Evolutionary conservation across 2,888 invertebrate species (phyloP), one percentile per base, ranked within the genome.

Genomic region (Chironomus tentans): DNA sequence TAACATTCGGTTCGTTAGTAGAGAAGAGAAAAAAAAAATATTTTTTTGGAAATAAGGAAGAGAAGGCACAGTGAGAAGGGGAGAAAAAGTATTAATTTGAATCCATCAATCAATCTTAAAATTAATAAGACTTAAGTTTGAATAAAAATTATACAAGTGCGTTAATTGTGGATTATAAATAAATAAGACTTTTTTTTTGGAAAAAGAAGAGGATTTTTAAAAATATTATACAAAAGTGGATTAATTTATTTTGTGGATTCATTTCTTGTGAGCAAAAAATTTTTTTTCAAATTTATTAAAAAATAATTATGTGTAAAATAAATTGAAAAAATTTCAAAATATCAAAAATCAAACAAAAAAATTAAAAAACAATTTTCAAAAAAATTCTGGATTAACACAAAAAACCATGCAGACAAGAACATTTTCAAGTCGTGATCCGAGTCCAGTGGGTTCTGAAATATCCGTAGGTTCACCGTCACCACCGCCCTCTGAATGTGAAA

Each of bases 371-470:
- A 24, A 24, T 24, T 4, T 24, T 28, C 28, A 28, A 28, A 28
- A 28, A 3, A 38, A 10, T 10, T 38, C 10, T 38, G 38, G 38
- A 38, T 10, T 38, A 38, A 38, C 7, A 38, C 28, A 38, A 38
- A 38, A 10, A 38, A 10, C 10, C 38, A 38, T 38, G 38, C 38
- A 38, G 38, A 38, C 38, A 38, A 38, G 38, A 38, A 38, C n/a
- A 56, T 56, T n/a, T n/a, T 56, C 79, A 62, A 73, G 62, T 65
- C 38, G 73, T 18, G 73, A 69, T 28, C 82, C 83, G 79, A 84
- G 84, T 79, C 84, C 84, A 77, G 82, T 83, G 78, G 83, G 82
- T 78, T 84, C 84, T 74, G 84, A 84, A 79, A 84, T 84, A 69
- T 84, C 84, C 76, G 84, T 84, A 78, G 83, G 83, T 77, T 72